phyloP scores from a whole-genome alignment of 2,113 vertebrate genomes.

The Fukomys damarensis region DNA sequence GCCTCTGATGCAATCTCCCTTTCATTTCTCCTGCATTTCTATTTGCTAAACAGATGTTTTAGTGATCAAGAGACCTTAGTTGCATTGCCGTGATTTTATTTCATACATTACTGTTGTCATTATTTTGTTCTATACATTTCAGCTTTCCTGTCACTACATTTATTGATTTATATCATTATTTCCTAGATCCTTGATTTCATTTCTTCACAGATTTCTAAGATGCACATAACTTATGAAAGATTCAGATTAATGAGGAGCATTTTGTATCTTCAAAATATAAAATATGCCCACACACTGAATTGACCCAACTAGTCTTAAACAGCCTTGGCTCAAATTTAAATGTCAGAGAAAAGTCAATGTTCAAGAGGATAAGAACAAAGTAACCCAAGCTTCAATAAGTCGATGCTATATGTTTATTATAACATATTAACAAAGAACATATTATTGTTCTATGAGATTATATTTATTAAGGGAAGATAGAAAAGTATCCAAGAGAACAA shows the following conservation, averaged over 20 bases:
- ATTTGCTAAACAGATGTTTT: slow-evolving; percentile 58
- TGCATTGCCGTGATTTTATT: neutral
- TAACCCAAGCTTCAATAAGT: neutral
- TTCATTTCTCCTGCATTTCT: slow-evolving; percentile 31
- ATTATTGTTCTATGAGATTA: neutral
- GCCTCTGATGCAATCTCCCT: neutral
- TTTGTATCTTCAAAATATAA: slow-evolving; percentile 40
- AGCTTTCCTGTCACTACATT: neutral
- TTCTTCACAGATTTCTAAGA: slow-evolving; percentile 55
- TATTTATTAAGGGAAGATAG: neutral
- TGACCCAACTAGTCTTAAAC: slow-evolving; percentile 24
- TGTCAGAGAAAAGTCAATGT: neutral
- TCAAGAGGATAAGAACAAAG: slow-evolving; percentile 37
- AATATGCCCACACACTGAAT: slow-evolving; percentile 35
- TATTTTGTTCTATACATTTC: neutral
- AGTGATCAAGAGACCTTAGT: neutral
- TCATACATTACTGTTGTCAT: neutral
- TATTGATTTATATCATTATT: slow-evolving; percentile 26
- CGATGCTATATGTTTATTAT: neutral
- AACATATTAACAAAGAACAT: slow-evolving; percentile 29
- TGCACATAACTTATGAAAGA: neutral
- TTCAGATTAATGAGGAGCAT: slow-evolving; percentile 58
- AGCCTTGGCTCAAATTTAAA: slow-evolving; percentile 13
- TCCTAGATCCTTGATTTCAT: neutral
- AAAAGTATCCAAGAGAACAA: neutral